phyloP scores from a whole-genome alignment of 2,113 vertebrate species.

The Paramisgurnus dabryanus region DNA sequence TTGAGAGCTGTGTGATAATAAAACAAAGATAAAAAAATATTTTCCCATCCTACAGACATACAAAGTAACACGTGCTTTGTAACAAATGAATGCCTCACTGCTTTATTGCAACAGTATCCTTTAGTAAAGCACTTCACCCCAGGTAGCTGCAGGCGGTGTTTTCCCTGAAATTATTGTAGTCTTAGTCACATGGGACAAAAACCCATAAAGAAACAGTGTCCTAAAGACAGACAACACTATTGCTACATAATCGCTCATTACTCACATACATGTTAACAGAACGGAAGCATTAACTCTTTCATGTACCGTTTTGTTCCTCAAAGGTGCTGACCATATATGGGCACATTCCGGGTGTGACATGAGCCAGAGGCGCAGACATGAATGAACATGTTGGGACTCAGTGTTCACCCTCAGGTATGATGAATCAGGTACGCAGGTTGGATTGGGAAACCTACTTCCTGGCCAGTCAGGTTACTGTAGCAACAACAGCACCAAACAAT shows the following conservation, averaged over 20 bases:
- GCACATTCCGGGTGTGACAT: constrained; percentile 53
- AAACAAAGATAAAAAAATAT: no score
- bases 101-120: neutral
- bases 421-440: constrained; percentile 42
- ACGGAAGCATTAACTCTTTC: neutral
- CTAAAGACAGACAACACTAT: neutral
- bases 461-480: constrained; percentile 43
- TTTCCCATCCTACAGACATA: no score
- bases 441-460: constrained; percentile 49
- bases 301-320: constrained; percentile 33
- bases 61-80: no score
- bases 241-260: constrained; percentile 15
- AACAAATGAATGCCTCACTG: neutral
- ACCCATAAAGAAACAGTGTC: neutral
- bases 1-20: no score
- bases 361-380: constrained; percentile 12
- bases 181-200: neutral
- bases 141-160: neutral
- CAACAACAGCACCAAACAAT: constrained; percentile 48
- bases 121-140: neutral
- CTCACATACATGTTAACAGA: neutral
- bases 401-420: constrained; percentile 37
- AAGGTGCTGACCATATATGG: constrained; percentile 66
- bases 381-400: constrained; percentile 8
- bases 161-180: neutral